Evolutionary conservation across 2,888 invertebrate species (phyloP), one percentile per base, ranked within the genome.

Genomic region (Mechanitis mazaeus): DNA sequence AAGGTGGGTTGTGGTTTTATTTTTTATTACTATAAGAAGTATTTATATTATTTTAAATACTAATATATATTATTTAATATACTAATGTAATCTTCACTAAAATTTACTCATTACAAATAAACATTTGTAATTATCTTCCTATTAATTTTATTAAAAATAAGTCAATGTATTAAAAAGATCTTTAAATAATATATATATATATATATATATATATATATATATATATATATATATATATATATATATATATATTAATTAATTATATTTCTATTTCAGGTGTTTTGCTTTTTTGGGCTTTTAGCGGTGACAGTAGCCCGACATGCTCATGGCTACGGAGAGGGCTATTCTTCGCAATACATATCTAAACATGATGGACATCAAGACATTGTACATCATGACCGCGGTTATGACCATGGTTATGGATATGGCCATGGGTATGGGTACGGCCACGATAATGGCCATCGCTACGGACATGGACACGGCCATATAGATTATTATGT

Each of bases 321-420:
- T 54, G 68, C 59, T 33, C 61, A 69, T 28, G 68, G 64, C 31
- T 72, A 67, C 12, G 68, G 66, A 35, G 71, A 92, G 78, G 71
- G 79, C 80, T 1, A 80, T 73, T 86, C 86, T 6, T 83, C 84
- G 3, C 84, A 84, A 67, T 77, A 76, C 67, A 77, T 85, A 77
- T 67, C 79, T 56, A 72, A 83, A 59, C 71, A 85, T 72, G 74
- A 73, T 65, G 85, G 78, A 33, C 86, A 74, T 42, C 83, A 75
- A 2, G 79, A 83, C 46, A 71, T 73, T 1, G 78, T 84, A 38
- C 58, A 66, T 3, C 42, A 42, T 42, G 42, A 9, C 9, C 9
- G 9, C 31, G 63, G 65, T 12, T 59, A 66, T 35, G 75, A 76
- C 75, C 78, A 81, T 47, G 42, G 42, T 9, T 11, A 42, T 28